Percentiles rank a stretch among this genome's conserved stretches.
Evolutionary conservation across 1,140 invertebrate genomes (phyloP).

Genomic region (Trichonephila clavipes): DNA sequence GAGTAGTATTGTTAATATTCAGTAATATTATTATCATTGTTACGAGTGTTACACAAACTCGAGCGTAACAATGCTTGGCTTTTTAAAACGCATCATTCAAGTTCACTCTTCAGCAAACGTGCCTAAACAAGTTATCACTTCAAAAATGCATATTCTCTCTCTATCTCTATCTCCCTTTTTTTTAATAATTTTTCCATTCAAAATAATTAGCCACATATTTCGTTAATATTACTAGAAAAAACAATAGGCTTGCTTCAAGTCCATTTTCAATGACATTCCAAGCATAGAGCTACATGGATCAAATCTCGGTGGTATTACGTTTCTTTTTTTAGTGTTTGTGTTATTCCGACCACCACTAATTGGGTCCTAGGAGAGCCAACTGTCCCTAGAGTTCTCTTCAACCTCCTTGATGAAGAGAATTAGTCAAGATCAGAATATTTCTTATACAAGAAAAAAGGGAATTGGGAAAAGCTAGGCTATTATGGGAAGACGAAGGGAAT

Average conservation of each 20-base stretch:
- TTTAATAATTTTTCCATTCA: no score
- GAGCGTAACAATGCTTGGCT: no score
- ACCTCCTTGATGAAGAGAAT: conserved; percentile 25
- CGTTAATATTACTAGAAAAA: background rate
- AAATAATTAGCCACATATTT: background rate
- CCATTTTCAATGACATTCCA: background rate
- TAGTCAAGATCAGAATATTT: background rate
- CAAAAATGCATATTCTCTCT: no score
- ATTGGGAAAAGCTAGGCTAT: background rate
- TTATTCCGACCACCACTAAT: conserved; percentile 46
- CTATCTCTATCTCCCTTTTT: no score
- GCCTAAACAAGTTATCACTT: no score
- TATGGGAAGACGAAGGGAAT: background rate
- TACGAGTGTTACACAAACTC: no score
- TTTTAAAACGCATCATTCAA: no score
- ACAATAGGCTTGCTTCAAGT: background rate
- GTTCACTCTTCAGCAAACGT: no score
- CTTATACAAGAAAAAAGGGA: background rate
- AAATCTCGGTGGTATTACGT: conserved; percentile 18
- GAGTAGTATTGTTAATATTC: no score
- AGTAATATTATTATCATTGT: no score
- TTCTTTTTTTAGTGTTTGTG: background rate
- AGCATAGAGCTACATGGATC: background rate
- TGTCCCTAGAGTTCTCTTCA: conserved; percentile 1
- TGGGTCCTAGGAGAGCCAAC: background rate